phyloP scores from a whole-genome alignment of 2,888 invertebrate genomes.

The Patella ulyssiponensis region DNA sequence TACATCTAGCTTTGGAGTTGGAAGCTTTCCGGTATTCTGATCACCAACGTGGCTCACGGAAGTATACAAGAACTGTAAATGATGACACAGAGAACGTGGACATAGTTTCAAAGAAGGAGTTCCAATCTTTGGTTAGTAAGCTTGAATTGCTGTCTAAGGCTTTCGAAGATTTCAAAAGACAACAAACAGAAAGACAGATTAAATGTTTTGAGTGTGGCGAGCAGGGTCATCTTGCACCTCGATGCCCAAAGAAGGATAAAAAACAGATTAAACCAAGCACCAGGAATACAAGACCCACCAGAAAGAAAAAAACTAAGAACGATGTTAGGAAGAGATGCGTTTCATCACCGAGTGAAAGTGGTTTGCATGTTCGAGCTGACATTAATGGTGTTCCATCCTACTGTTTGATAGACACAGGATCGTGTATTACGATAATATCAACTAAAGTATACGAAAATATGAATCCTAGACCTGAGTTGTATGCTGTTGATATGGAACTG shows the following conservation, averaged over 20 bases:
- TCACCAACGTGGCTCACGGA: background rate
- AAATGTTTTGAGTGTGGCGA: background rate
- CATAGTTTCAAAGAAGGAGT: too few relatives aligned
- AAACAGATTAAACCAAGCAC: background rate
- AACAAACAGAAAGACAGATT: background rate
- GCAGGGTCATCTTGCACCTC: background rate
- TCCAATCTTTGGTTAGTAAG: too few relatives aligned
- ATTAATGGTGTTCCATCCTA: background rate
- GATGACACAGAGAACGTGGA: too few relatives aligned
- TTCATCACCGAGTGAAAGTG: background rate
- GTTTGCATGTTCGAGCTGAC: background rate
- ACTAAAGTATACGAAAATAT: background rate
- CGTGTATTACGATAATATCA: background rate
- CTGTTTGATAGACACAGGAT: background rate
- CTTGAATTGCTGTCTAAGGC: too few relatives aligned
- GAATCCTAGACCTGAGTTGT: background rate
- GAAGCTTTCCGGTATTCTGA: background rate
- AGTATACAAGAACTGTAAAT: background rate
- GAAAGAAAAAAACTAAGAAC: background rate
- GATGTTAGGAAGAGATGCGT: background rate
- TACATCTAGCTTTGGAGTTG: slow-evolving; percentile 2
- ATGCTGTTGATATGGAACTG: background rate
- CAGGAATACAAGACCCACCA: background rate
- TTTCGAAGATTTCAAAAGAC: background rate
- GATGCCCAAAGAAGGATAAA: background rate